Evolutionary conservation across 92 coral and sea anemone species (phyloP), one percentile per base, ranked within the genome.

Genomic region (Parazoanthus atlanticus): DNA sequence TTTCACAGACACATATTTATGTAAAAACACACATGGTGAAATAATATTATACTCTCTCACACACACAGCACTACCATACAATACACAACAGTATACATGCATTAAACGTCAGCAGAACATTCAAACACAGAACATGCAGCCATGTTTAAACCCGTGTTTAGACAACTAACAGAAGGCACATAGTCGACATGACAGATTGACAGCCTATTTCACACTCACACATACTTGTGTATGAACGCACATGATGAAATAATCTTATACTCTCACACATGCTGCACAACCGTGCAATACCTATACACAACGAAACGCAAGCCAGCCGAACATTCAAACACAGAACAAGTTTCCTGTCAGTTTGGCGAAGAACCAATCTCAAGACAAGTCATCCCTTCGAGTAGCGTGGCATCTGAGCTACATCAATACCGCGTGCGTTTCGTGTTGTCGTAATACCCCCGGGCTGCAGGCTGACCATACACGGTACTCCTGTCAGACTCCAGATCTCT

Each of bases 371-470:
- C 13, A 29, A 71, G 76, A 71, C 36, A 9, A 28, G 32, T 12
- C 38, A 71, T 71, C 79, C n/a, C 6, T n/a, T 19, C 25, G 79
- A 6, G 10, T 12, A 33, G 46, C 36, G 41, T 15, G 30, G 25
- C 28, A 8, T 43, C 28, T 16, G 34, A 21, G 43, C 32, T 2
- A 49, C 11, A 19, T 92, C 86, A 93, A 74, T 83, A 91, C 74
- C 94, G 90, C 31, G 93, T 90, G 11, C 96, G 91, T 36, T 93
- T 93, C 78, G 89, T 91, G 85, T 82, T 78, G 74, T 93, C 96
- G 78, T 91, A 89, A 92, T 82, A 93, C 30, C 85, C 69, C 17
- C 83, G 81, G 46, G 72, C 88, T 46, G 92, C 88, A 11, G 88
- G 92, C 85, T 82, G 93, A 5, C 85, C 76, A 52, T 91, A 91